Evolutionary conservation across 2,113 vertebrate genomes (phyloP).

Genomic region (Alectura lathami): DNA sequence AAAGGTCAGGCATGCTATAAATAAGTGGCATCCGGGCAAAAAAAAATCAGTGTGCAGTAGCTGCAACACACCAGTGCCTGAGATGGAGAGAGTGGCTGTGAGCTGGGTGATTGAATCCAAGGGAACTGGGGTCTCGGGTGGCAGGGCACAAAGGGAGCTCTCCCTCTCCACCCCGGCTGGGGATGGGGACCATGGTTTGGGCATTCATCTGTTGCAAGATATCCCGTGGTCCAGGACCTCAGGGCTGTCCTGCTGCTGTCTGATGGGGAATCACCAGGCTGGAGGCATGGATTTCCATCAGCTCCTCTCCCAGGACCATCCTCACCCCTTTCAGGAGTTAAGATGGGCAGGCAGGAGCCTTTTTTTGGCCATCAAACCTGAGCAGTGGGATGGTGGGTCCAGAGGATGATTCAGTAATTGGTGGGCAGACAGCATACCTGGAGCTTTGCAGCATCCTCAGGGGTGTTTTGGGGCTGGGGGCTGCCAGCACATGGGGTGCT

Average conservation of each 20-base stretch:
- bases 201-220: rapidly evolving
- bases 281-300: neutral
- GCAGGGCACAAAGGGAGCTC: neutral
- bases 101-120: rapidly evolving
- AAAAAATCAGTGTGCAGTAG: conserved; percentile 43
- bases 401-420: neutral
- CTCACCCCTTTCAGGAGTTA: neutral
- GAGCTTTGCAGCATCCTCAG: neutral
- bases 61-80: neutral
- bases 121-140: rapidly evolving
- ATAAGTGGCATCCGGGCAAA: conserved; percentile 49
- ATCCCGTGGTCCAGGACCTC: rapidly evolving
- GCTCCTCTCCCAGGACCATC: neutral
- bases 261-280: neutral
- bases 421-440: no score
- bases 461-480: neutral
- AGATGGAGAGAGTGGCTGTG: neutral
- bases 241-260: neutral
- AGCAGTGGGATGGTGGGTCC: neutral
- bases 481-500: neutral
- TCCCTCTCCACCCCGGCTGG: neutral
- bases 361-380: rapidly evolving
- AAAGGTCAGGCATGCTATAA: conserved; percentile 58
- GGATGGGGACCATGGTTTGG: neutral
- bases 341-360: no score